phyloP scores from a whole-genome alignment of 2,113 vertebrate genomes.

The Microcebus jonahi region DNA sequence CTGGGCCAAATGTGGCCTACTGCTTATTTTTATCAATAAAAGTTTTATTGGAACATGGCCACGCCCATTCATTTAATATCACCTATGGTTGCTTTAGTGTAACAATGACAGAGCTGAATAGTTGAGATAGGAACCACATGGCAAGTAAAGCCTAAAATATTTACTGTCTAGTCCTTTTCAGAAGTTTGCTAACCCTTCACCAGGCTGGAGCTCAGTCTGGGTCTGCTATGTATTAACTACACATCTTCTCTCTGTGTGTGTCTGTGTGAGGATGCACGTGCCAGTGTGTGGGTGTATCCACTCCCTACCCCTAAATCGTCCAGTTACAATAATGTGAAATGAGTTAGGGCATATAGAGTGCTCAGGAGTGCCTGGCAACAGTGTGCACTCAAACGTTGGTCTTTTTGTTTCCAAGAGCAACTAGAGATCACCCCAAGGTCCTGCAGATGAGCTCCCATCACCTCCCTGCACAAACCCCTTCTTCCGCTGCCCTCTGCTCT shows the following conservation, averaged over 20 bases:
- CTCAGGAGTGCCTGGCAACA: background rate
- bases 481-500: background rate
- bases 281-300: too few species aligned
- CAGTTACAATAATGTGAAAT: background rate
- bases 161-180: background rate
- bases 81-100: background rate
- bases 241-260: too few species aligned
- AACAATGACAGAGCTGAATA: background rate
- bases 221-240: background rate
- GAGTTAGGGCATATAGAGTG: background rate
- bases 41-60: background rate
- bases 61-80: background rate
- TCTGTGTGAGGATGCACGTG: too few species aligned
- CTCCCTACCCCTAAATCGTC: background rate
- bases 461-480: background rate
- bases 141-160: background rate
- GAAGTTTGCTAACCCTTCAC: background rate
- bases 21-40: background rate
- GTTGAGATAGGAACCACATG: rapidly evolving
- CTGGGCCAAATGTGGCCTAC: background rate
- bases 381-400: background rate
- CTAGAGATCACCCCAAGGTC: too few species aligned
- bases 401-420: background rate
- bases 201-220: background rate
- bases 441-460: too few species aligned